A percentile compares a stretch with the other conserved stretches of the same genome.
These are phyloP conservation scores for Agapetus fuscipes DNA, from an alignment of 2,888 invertebrate genomes.

Conservation along the genomic window DNA sequence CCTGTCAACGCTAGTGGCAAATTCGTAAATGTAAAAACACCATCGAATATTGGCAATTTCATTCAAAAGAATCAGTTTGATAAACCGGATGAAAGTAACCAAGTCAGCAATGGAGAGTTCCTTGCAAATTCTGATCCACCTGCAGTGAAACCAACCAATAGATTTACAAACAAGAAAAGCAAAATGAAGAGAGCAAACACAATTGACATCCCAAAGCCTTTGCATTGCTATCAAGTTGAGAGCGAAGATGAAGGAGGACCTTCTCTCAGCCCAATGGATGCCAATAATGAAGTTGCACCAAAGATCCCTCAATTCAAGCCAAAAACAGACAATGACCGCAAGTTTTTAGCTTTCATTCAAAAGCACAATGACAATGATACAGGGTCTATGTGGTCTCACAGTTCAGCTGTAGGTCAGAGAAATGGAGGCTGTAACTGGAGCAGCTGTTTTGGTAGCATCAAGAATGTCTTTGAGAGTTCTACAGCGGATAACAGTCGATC, in stretches of 20 bases:
- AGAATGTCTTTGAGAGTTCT: conserved; percentile 65
- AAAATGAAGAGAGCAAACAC: conserved; percentile 84
- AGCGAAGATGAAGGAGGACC: conserved; percentile 28
- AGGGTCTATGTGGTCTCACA: conserved; percentile 14
- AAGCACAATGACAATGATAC: conserved; percentile 52
- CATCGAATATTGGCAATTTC: too few species aligned
- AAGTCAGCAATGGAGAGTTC: background rate
- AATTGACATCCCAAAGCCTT: conserved; percentile 74
- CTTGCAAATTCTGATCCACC: background rate
- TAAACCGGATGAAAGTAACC: background rate
- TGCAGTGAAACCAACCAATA: conserved; percentile 27
- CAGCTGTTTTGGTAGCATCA: conserved; percentile 73
- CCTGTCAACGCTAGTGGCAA: background rate
- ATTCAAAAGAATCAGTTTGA: background rate
- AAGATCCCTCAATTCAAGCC: conserved; percentile 62
- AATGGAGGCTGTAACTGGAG: conserved; percentile 60
- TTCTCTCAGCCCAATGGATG: conserved; percentile 35
- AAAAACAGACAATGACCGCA: conserved; percentile 76
- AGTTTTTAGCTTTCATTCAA: conserved; percentile 74
- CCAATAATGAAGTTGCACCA: conserved; percentile 37
- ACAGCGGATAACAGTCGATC: conserved; percentile 28
- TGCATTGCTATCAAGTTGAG: conserved; percentile 44
- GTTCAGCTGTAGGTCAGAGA: conserved; percentile 20
- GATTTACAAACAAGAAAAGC: conserved; percentile 55
- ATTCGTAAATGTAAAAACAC: background rate